Conservation (phyloP, 2,797 vertebrate genomes). For the Gadopsis marmoratus region DNA sequence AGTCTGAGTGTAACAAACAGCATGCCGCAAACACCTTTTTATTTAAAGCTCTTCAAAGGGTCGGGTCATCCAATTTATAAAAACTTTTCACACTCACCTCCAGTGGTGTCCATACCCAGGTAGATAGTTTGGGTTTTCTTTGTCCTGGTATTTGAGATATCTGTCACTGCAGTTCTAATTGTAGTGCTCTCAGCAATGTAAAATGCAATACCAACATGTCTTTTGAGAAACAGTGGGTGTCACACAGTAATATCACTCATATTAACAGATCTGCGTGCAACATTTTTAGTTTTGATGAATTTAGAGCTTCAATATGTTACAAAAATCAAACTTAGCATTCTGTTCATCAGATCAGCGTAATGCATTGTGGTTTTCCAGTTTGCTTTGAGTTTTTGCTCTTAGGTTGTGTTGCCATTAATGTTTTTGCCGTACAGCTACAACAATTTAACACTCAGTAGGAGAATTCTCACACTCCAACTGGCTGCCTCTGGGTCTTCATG, state of each 20-base stretch:
- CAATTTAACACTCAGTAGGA: neutral
- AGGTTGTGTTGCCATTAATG: neutral
- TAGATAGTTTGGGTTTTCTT: neutral
- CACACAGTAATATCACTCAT: neutral
- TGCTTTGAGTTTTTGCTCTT: neutral
- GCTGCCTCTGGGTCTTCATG: neutral
- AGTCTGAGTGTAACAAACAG: conserved; percentile 15
- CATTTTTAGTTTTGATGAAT: neutral
- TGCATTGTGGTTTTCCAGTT: neutral
- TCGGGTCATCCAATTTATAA: neutral
- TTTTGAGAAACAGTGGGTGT: neutral
- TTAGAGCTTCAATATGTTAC: neutral
- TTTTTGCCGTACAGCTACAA: neutral
- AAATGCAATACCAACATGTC: neutral
- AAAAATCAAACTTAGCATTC: neutral
- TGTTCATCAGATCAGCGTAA: neutral
- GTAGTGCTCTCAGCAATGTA: neutral
- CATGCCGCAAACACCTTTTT: conserved; percentile 13
- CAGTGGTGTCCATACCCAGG: neutral
- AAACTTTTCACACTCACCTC: neutral
- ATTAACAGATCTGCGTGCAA: neutral
- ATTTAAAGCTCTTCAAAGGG: conserved; percentile 18
- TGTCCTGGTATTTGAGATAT: conserved; percentile 7
- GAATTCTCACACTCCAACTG: neutral
- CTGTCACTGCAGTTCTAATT: neutral